A percentile compares a stretch with the other conserved stretches of the same genome.
Evolutionary conservation across 2,888 invertebrate species (phyloP).

Genomic region (Coecobrya sp.): DNA sequence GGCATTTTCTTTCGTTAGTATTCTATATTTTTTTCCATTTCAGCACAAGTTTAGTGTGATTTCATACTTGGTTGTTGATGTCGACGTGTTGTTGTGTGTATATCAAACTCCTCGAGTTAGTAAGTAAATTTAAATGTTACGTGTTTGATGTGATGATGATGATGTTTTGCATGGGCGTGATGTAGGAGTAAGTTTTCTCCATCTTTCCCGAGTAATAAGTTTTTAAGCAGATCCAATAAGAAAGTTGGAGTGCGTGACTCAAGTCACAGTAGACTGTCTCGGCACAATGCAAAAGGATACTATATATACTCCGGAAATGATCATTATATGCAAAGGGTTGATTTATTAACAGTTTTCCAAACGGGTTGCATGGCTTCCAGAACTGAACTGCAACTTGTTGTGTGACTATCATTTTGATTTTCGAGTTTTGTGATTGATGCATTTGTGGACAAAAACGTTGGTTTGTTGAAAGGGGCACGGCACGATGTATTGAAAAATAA

Average conservation of each 20-base stretch:
- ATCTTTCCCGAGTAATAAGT: neutral
- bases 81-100: neutral
- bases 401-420: neutral
- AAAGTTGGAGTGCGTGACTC: conserved; percentile 27
- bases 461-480: no score
- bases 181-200: neutral
- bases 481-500: no score
- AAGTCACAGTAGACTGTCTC: no score
- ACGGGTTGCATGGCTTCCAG: neutral
- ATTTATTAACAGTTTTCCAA: neutral
- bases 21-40: neutral
- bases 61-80: neutral
- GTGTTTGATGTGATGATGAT: conserved; percentile 3
- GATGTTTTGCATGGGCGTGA: neutral
- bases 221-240: conserved; percentile 34
- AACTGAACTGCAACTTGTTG: neutral
- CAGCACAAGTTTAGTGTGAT: neutral
- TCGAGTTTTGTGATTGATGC: neutral
- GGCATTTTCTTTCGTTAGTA: neutral
- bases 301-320: no score
- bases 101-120: neutral
- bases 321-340: no score
- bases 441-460: no score
- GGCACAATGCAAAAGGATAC: no score
- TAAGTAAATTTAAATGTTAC: conserved; percentile 1